Conservation (phyloP, 2,888 invertebrate genomes). For the Drosophila maculinotata region DNA sequence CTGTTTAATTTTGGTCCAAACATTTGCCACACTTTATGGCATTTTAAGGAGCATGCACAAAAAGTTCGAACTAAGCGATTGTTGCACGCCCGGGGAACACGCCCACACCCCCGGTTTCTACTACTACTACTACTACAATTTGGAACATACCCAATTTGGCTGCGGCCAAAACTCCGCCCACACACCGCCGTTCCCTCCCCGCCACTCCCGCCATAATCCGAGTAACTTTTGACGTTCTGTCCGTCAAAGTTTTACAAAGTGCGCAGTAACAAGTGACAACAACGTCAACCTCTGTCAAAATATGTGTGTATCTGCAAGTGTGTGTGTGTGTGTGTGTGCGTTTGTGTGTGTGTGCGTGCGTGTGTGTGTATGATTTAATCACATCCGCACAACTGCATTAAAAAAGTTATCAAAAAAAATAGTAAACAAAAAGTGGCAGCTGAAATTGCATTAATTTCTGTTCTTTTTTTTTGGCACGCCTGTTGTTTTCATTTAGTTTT, state of each 20-base stretch:
- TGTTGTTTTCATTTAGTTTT: conserved; percentile 63
- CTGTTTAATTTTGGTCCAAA: conserved; percentile 64
- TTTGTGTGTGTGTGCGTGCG: conserved; percentile 8
- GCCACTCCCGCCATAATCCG: background rate
- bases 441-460: conserved; percentile 71
- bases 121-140: conserved; percentile 31
- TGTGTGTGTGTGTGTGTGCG: conserved; percentile 8
- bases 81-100: conserved; percentile 44
- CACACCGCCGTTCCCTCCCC: background rate
- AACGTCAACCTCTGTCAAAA: conserved; percentile 40
- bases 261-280: conserved; percentile 69
- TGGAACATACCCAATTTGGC: conserved; percentile 68
- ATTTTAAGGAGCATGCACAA: conserved; percentile 69
- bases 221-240: conserved; percentile 73
- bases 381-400: conserved; percentile 71
- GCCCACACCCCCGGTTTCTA: background rate
- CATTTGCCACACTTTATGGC: conserved; percentile 67
- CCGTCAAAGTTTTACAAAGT: conserved; percentile 69
- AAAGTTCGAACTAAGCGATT: conserved; percentile 68
- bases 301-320: conserved; percentile 12
- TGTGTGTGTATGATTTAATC: conserved; percentile 64
- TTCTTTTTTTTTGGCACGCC: conserved; percentile 23
- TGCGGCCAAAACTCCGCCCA: conserved; percentile 44
- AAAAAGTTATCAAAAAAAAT: conserved; percentile 63
- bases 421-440: conserved; percentile 16